Evolutionary conservation across 1,140 invertebrate genomes (phyloP).

Genomic region (Berghia stephanieae): DNA sequence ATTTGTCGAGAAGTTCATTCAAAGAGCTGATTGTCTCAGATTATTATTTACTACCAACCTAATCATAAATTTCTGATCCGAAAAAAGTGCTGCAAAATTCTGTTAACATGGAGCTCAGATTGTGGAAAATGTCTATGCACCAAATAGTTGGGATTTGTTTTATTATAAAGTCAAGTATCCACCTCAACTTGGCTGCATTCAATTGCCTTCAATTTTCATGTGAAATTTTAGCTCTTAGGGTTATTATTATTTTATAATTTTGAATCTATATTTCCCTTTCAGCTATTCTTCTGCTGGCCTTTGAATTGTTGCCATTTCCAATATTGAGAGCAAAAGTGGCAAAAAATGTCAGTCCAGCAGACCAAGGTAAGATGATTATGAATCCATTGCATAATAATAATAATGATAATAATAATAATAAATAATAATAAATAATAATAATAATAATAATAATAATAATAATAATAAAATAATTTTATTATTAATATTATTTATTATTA

Average conservation of each 20-base stretch:
- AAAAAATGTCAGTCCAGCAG: conserved; percentile 49
- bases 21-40: too few species aligned
- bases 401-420: neutral
- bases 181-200: neutral
- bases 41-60: too few species aligned
- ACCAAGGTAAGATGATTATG: conserved; percentile 51
- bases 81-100: neutral
- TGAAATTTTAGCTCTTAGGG: neutral
- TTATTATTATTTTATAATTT: neutral
- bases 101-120: neutral
- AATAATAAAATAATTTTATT: neutral
- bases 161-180: neutral
- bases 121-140: neutral
- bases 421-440: neutral
- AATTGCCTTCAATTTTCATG: neutral
- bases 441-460: neutral
- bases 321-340: conserved; percentile 60
- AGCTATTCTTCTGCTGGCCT: conserved; percentile 51
- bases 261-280: conserved; percentile 29
- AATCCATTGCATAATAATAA: neutral
- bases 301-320: conserved; percentile 60
- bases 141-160: neutral
- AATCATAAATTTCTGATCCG: too few species aligned
- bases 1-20: too few species aligned
- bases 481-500: neutral